These are phyloP conservation scores for Crocallis elinguaria DNA, from an alignment of 2,888 invertebrate species.

Conservation along the genomic window DNA sequence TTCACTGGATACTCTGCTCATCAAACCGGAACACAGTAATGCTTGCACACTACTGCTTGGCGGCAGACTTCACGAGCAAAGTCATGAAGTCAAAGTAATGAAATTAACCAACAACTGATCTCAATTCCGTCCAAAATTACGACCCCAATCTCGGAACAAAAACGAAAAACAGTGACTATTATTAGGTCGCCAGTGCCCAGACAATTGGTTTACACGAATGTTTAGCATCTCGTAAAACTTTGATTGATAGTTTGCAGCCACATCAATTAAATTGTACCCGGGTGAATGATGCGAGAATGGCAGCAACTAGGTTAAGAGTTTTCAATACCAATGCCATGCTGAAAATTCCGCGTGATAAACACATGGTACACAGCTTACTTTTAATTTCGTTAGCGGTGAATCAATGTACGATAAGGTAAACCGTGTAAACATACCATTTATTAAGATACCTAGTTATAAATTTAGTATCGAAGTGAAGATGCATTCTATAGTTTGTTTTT, in stretches of 20 bases:
- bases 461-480: not conserved
- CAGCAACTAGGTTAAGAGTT: slow-evolving; percentile 65
- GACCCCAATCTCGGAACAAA: slow-evolving; percentile 19
- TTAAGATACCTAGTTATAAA: slow-evolving; percentile 5
- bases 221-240: slow-evolving; percentile 75
- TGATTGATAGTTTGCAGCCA: slow-evolving; percentile 79
- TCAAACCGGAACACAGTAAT: no score
- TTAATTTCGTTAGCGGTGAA: slow-evolving; percentile 48
- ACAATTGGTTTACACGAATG: slow-evolving; percentile 75
- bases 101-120: slow-evolving; percentile 18
- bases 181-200: slow-evolving; percentile 55
- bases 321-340: slow-evolving; percentile 62
- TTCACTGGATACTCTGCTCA: no score
- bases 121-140: slow-evolving; percentile 21
- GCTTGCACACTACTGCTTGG: no score
- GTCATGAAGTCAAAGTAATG: no score
- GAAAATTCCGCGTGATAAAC: slow-evolving; percentile 34
- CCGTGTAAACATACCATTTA: slow-evolving; percentile 19
- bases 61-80: no score
- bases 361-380: slow-evolving; percentile 39
- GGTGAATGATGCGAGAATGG: slow-evolving; percentile 51
- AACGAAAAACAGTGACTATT: slow-evolving; percentile 50
- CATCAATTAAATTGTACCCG: slow-evolving; percentile 72
- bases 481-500: no score
- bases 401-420: slow-evolving; percentile 32